Percentiles rank a stretch among this genome's conserved stretches.
Evolutionary conservation across 1,140 invertebrate species (phyloP).

Genomic region (Babylonia areolata): DNA sequence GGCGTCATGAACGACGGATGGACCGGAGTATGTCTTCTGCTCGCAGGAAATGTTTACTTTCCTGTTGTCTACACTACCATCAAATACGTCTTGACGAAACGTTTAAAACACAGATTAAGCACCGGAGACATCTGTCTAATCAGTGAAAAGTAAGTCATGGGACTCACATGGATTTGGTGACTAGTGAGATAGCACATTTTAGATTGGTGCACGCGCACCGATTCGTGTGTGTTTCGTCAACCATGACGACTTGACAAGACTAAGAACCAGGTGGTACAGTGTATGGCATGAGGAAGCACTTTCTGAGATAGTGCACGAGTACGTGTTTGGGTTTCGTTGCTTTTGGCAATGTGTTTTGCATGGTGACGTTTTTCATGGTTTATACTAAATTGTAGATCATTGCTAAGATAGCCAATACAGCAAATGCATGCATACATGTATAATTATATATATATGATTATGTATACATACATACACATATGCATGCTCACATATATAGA

Average conservation of each 20-base stretch:
- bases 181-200: not conserved
- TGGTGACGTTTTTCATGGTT: too few relatives aligned
- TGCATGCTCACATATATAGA: too few relatives aligned
- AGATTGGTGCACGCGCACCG: not conserved
- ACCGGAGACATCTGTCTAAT: conserved; percentile 20
- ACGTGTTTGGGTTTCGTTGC: too few relatives aligned
- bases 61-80: not conserved
- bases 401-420: too few relatives aligned
- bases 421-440: too few relatives aligned
- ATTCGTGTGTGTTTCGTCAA: too few relatives aligned
- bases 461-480: too few relatives aligned
- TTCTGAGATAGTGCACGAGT: not conserved
- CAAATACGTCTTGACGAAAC: not conserved
- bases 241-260: not conserved
- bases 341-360: too few relatives aligned
- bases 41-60: not conserved
- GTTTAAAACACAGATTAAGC: not conserved
- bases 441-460: too few relatives aligned
- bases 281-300: not conserved
- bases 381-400: too few relatives aligned
- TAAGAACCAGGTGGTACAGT: not conserved
- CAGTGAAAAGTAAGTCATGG: conserved; percentile 18
- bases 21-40: not conserved
- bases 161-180: not conserved
- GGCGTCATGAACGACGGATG: conserved; percentile 33